Evolutionary conservation across 2,797 vertebrate species (phyloP).

Genomic region (Carduelis carduelis): DNA sequence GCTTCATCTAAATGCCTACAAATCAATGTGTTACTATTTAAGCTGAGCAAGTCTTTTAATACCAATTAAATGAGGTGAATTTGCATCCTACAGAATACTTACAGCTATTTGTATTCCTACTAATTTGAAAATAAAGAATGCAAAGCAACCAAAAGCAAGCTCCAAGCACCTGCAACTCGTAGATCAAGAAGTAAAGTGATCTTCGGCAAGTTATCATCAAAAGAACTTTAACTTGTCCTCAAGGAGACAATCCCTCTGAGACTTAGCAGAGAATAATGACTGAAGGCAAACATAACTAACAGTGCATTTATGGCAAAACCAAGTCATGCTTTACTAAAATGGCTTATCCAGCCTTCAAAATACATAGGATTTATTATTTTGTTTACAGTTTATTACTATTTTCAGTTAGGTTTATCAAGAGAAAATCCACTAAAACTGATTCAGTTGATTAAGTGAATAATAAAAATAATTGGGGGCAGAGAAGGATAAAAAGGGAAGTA

Average conservation of each 20-base stretch:
- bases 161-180: not conserved
- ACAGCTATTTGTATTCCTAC: not conserved
- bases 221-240: slow-evolving; percentile 1
- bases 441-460: not conserved
- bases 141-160: not conserved
- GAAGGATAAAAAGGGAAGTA: not conserved
- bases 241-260: not conserved
- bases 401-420: not conserved
- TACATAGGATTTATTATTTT: not conserved
- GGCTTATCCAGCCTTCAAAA: not conserved
- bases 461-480: not conserved
- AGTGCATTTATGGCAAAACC: not conserved
- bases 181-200: not conserved
- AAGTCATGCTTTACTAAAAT: slow-evolving; percentile 10
- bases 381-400: not conserved
- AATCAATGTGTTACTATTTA: not conserved
- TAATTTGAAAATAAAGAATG: not conserved
- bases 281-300: not conserved
- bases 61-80: not conserved
- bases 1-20: not conserved
- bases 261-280: not conserved
- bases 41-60: not conserved
- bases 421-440: not conserved
- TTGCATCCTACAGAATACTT: not conserved
- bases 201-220: not conserved